These are phyloP conservation scores for Tanytarsus gracilentus DNA, from an alignment of 2,888 invertebrate genomes.

Conservation along the genomic window DNA sequence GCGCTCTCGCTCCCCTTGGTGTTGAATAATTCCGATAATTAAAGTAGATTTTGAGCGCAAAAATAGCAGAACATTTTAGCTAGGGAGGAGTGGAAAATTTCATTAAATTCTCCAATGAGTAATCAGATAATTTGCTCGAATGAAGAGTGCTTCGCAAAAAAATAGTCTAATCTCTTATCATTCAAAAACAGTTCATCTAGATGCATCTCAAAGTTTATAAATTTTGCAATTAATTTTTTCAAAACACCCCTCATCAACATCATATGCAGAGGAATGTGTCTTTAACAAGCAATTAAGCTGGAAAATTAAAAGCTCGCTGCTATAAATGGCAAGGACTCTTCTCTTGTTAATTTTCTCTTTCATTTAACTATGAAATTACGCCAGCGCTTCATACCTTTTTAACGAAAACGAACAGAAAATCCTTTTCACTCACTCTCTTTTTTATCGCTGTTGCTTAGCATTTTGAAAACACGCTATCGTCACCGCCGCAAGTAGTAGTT, in stretches of 20 bases:
- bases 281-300: conserved; percentile 6
- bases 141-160: too few relatives aligned
- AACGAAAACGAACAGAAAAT: not conserved
- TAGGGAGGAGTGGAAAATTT: too few relatives aligned
- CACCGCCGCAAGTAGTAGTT: too few relatives aligned
- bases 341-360: not conserved
- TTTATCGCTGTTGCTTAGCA: too few relatives aligned
- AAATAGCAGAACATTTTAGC: not conserved
- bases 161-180: too few relatives aligned
- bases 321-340: conserved; percentile 2
- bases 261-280: not conserved
- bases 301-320: conserved; percentile 3
- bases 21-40: conserved; percentile 13
- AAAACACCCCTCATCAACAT: too few relatives aligned
- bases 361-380: not conserved
- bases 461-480: too few relatives aligned
- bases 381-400: not conserved
- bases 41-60: conserved; percentile 15
- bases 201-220: too few relatives aligned
- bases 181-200: too few relatives aligned
- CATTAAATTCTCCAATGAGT: too few relatives aligned
- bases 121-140: too few relatives aligned
- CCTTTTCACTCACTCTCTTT: not conserved
- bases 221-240: too few relatives aligned
- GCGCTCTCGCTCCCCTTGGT: not conserved